A percentile compares a stretch with the other conserved stretches of the same genome.
Evolutionary conservation across 2,113 vertebrate genomes (phyloP).

Genomic region (Scolopax mira): DNA sequence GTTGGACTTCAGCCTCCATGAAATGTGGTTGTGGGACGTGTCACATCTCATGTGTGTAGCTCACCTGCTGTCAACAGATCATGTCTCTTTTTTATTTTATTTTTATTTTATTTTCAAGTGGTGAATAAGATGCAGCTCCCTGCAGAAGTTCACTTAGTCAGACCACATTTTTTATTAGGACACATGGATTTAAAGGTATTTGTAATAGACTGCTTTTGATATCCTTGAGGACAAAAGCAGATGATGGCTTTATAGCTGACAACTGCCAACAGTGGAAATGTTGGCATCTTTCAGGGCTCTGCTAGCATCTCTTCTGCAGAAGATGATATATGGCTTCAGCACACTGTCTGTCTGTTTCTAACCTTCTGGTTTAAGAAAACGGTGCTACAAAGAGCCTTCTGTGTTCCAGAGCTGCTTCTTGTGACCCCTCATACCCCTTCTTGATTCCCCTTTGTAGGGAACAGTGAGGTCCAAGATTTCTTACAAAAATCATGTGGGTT

Average conservation of each 20-base stretch:
- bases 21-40: not conserved
- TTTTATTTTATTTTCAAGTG: not conserved
- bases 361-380: not conserved
- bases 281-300: not conserved
- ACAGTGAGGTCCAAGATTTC: not conserved
- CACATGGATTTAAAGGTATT: not conserved
- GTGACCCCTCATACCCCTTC: fast-evolving
- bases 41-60: not conserved
- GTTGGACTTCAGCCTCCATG: not conserved
- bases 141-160: not conserved
- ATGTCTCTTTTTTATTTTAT: not conserved
- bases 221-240: not conserved
- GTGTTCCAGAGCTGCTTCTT: not conserved
- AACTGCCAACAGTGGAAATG: not conserved
- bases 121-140: not conserved
- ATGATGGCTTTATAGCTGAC: not conserved
- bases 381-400: not conserved
- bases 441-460: not conserved
- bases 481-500: not conserved
- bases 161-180: not conserved
- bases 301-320: not conserved
- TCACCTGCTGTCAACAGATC: not conserved
- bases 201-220: not conserved
- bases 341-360: not conserved
- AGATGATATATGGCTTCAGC: not conserved